These are phyloP conservation scores for Tetramorium parvispinum DNA, from an alignment of 1,140 invertebrate genomes.

Conservation along the genomic window DNA sequence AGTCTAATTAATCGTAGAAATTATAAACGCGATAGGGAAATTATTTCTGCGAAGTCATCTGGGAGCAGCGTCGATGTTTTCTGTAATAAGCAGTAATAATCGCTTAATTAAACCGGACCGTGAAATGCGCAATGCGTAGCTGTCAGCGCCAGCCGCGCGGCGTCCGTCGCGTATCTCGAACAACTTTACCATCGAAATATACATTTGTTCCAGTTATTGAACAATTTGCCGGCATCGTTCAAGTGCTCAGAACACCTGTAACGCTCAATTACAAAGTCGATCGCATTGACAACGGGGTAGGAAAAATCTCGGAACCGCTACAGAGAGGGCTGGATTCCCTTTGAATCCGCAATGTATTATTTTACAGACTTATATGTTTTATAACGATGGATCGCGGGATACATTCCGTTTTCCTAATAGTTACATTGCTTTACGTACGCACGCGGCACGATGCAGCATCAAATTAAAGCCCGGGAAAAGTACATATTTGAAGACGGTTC, in stretches of 20 bases:
- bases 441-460: not conserved
- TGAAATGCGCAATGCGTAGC: conserved; percentile 80
- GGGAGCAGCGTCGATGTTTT: conserved; percentile 64
- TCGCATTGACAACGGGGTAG: conserved; percentile 50
- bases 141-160: conserved; percentile 79
- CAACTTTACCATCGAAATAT: conserved; percentile 77
- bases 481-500: conserved; percentile 51
- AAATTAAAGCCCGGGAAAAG: conserved; percentile 42
- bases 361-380: conserved; percentile 48
- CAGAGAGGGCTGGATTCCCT: not conserved
- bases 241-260: conserved; percentile 78
- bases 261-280: conserved; percentile 77
- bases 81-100: conserved; percentile 79
- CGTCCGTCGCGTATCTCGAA: conserved; percentile 74
- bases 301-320: conserved; percentile 53
- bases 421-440: conserved; percentile 5
- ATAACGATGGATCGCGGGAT: not conserved
- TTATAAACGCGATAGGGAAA: conserved; percentile 56
- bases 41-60: conserved; percentile 51
- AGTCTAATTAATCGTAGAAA: conserved; percentile 51
- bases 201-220: conserved; percentile 81
- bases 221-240: conserved; percentile 74
- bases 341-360: conserved; percentile 56
- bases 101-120: conserved; percentile 80
- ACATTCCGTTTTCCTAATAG: not conserved